Conservation (phyloP, 2,113 vertebrate species). For the Cricetomys ansorgei region DNA sequence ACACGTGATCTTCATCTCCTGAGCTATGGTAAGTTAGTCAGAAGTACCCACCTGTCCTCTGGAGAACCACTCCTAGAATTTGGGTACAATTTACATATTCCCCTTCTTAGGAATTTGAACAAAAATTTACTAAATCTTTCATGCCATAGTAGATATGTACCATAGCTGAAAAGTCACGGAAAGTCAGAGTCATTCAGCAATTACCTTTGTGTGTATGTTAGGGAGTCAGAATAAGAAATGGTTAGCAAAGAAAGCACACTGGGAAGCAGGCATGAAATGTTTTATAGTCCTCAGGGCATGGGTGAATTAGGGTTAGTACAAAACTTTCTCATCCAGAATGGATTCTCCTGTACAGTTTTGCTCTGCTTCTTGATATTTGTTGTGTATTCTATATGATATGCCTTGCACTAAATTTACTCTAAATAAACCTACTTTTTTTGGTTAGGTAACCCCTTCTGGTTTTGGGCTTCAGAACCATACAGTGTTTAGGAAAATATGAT, state of each 20-base stretch:
- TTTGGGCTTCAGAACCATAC: background rate
- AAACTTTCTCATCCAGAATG: background rate
- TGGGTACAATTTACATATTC: background rate
- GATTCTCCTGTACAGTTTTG: background rate
- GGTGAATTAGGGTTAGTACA: background rate
- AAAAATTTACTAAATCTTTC: background rate
- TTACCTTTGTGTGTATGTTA: background rate
- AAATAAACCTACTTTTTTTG: background rate
- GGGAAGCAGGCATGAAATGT: background rate
- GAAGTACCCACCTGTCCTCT: background rate
- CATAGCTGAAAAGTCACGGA: background rate
- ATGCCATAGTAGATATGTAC: background rate
- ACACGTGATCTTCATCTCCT: background rate
- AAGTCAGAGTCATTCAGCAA: background rate
- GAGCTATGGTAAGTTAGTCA: too few species aligned
- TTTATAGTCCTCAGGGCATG: background rate
- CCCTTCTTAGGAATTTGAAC: background rate
- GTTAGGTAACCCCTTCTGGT: background rate
- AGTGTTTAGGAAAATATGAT: background rate
- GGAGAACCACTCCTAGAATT: background rate
- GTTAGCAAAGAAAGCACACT: too few species aligned
- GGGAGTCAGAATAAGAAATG: background rate
- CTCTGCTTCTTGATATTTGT: background rate
- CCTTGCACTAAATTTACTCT: background rate
- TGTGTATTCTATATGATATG: background rate